phyloP scores from a whole-genome alignment of 1,140 invertebrate genomes.

The Ganaspis sp. region DNA sequence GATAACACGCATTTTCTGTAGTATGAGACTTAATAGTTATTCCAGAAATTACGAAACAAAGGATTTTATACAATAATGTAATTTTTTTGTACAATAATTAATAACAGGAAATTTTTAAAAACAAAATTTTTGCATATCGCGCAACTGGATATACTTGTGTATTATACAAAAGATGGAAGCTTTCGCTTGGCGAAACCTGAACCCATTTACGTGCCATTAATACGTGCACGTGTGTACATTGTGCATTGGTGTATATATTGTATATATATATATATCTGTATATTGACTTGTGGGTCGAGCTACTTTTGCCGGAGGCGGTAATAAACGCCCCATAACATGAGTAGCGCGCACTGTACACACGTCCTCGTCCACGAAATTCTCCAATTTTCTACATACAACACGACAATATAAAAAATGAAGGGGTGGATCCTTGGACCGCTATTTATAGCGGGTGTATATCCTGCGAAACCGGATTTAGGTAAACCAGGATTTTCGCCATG shows the following conservation, averaged over 20 bases:
- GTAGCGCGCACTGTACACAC: not conserved
- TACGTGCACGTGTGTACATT: not conserved
- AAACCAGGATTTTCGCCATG: conserved; percentile 22
- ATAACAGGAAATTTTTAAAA: not conserved
- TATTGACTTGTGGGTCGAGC: not conserved
- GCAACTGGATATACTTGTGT: not conserved
- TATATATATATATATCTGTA: not conserved
- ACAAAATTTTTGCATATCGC: not conserved
- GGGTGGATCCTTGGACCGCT: conserved; percentile 2
- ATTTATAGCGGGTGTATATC: conserved; percentile 17
- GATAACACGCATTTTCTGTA: too few species aligned
- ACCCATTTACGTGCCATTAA: conserved; percentile 25
- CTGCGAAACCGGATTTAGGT: conserved; percentile 24
- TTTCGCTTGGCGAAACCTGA: not conserved
- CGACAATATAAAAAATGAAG: not conserved
- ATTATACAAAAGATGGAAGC: conserved; percentile 8
- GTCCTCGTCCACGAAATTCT: not conserved
- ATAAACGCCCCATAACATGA: conserved; percentile 11
- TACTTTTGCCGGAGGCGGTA: conserved; percentile 17
- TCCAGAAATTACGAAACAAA: too few species aligned
- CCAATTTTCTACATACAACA: not conserved
- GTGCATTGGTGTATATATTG: not conserved
- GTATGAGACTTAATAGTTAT: too few species aligned
- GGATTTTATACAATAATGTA: too few species aligned
- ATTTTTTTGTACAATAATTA: not conserved